Percentiles rank a stretch among this genome's conserved stretches.
These are phyloP conservation scores for Pipistrellus nathusii DNA, from an alignment of 2,797 vertebrate species.

Conservation along the genomic window DNA sequence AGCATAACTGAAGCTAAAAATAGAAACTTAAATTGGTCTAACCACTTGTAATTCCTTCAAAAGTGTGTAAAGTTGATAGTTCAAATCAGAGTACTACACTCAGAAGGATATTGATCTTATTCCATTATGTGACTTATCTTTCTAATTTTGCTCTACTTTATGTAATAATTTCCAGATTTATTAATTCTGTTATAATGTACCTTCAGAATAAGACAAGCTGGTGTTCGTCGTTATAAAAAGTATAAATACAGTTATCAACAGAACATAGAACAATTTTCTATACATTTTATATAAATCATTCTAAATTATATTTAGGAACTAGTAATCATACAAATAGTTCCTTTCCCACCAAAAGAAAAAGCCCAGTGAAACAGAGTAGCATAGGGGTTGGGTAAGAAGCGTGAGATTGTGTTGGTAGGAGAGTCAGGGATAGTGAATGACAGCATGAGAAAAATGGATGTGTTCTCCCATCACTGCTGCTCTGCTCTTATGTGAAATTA, in stretches of 20 bases:
- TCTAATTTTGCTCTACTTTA: conserved; percentile 48
- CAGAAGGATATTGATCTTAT: not conserved
- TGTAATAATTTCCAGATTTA: conserved; percentile 49
- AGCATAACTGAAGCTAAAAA: conserved; percentile 45
- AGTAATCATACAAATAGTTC: conserved; percentile 26
- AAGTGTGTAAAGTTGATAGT: not conserved
- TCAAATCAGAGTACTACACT: conserved; percentile 14
- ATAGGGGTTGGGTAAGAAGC: not conserved
- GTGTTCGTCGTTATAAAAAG: conserved; percentile 24
- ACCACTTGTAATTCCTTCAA: conserved; percentile 54
- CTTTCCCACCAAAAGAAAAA: conserved; percentile 51
- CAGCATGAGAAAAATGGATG: not conserved
- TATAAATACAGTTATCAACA: conserved; percentile 28
- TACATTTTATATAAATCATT: conserved; percentile 27
- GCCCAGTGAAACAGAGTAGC: not conserved
- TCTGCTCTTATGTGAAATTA: conserved; percentile 34
- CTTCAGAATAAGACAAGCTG: conserved; percentile 34
- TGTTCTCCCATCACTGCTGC: conserved; percentile 15
- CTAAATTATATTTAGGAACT: conserved; percentile 50
- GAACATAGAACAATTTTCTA: conserved; percentile 11
- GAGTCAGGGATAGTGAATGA: not conserved
- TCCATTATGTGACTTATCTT: conserved; percentile 23
- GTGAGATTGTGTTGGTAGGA: not conserved
- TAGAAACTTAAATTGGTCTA: conserved; percentile 43
- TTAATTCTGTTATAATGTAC: conserved; percentile 29